A percentile compares a stretch with the other conserved stretches of the same genome.
Evolutionary conservation across 1,140 invertebrate species (phyloP).

Genomic region (Drosophila sechellia): DNA sequence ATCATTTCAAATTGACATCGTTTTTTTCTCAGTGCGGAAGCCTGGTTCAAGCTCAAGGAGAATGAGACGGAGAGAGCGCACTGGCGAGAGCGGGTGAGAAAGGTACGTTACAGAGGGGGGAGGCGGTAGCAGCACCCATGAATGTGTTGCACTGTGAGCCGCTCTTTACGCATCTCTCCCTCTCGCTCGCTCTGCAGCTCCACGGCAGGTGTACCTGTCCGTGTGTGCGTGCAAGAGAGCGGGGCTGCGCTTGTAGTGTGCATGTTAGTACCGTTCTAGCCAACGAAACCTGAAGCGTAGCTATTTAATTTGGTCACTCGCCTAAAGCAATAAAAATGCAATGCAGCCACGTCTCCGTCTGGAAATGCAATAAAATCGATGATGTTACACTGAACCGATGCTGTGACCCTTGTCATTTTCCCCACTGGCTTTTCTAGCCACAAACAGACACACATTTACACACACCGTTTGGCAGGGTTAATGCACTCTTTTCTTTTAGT

Average conservation of each 20-base stretch:
- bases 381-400: conserved; percentile 4
- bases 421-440: conserved; percentile 54
- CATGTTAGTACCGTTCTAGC: conserved; percentile 79
- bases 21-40: conserved; percentile 5
- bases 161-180: conserved; percentile 55
- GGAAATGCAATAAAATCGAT: conserved; percentile 35
- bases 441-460: conserved; percentile 26
- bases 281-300: conserved; percentile 79
- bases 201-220: conserved; percentile 48
- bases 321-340: conserved; percentile 60
- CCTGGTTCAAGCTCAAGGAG: conserved; percentile 69
- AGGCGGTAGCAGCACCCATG: conserved; percentile 37
- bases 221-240: conserved; percentile 18
- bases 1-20: too few species aligned
- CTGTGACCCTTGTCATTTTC: conserved; percentile 64
- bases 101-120: conserved; percentile 13
- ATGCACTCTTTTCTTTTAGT: conserved; percentile 68
- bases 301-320: conserved; percentile 69
- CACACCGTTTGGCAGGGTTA: conserved; percentile 63
- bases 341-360: conserved; percentile 72
- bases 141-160: conserved; percentile 58
- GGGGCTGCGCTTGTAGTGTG: conserved; percentile 19
- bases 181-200: conserved; percentile 30
- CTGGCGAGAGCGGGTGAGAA: conserved; percentile 13
- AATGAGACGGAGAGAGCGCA: conserved; percentile 9